Evolutionary conservation across 2,797 vertebrate species (phyloP).

Genomic region (Helicolenus hilgendorfi): DNA sequence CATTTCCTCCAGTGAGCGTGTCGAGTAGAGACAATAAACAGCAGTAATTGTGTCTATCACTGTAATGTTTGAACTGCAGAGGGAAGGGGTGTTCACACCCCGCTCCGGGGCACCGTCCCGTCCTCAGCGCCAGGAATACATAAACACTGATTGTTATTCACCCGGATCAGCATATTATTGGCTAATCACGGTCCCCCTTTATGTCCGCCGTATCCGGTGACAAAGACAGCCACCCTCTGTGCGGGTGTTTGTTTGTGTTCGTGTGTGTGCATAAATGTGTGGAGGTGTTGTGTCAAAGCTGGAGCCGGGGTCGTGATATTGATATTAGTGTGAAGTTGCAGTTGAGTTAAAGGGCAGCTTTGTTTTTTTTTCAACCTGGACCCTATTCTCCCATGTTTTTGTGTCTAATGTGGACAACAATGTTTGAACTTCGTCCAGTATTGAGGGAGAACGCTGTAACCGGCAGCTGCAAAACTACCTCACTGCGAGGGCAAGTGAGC

Average conservation of each 20-base stretch:
- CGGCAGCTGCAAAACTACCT: no score
- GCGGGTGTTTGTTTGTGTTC: conserved; percentile 52
- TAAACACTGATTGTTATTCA: conserved; percentile 87
- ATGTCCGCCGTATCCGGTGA: conserved; percentile 51
- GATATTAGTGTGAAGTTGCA: conserved; percentile 18
- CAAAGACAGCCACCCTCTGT: conserved; percentile 50
- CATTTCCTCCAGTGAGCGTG: conserved; percentile 73
- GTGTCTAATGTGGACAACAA: no score
- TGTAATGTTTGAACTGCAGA: conserved; percentile 54
- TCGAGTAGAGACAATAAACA: conserved; percentile 83
- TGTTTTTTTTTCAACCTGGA: no score
- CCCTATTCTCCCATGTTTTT: no score
- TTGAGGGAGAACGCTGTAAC: no score
- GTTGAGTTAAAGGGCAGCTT: conserved; percentile 9
- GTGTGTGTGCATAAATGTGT: conserved; percentile 36
- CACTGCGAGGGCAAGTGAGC: no score
- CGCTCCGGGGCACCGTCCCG: conserved; percentile 24
- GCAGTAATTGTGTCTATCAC: conserved; percentile 77
- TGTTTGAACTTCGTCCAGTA: no score
- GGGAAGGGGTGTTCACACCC: conserved; percentile 38
- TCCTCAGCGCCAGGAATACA: conserved; percentile 52
- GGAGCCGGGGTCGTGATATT: conserved; percentile 15
- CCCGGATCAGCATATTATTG: conserved; percentile 68
- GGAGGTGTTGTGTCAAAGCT: no score
- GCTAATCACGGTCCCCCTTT: conserved; percentile 58